These are phyloP conservation scores for Oxyruncus cristatus DNA, from an alignment of 2,113 vertebrate species.

Conservation along the genomic window DNA sequence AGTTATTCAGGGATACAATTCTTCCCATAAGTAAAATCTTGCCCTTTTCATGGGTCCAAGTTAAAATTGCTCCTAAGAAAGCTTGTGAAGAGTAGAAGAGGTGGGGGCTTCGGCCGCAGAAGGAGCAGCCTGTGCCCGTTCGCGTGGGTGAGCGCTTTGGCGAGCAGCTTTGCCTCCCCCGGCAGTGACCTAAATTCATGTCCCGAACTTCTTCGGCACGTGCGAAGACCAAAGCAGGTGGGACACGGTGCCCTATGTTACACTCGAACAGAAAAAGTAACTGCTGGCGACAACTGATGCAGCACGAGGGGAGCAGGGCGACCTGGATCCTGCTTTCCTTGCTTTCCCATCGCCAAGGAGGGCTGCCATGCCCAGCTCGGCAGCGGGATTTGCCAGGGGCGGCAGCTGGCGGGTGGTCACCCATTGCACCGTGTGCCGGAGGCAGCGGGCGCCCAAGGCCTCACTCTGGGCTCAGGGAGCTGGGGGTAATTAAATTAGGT, in stretches of 20 bases:
- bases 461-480: background rate
- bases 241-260: background rate
- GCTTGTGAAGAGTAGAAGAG: slow-evolving; percentile 10
- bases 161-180: background rate
- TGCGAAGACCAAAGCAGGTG: background rate
- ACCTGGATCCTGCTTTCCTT: background rate
- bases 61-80: slow-evolving; percentile 45
- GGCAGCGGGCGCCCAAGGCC: background rate
- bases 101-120: background rate
- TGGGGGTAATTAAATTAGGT: background rate
- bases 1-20: background rate
- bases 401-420: background rate
- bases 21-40: background rate
- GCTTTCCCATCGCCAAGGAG: background rate
- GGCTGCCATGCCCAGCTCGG: background rate
- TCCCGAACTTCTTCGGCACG: background rate
- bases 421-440: background rate
- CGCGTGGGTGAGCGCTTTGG: background rate
- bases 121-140: background rate
- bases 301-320: background rate
- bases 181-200: background rate
- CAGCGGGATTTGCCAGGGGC: fast-evolving
- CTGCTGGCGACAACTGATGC: background rate
- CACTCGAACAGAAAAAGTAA: background rate
- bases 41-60: background rate